Base-by-base conservation (phyloP, 2,113 vertebrate species). In the Tenrec ecaudatus region DNA sequence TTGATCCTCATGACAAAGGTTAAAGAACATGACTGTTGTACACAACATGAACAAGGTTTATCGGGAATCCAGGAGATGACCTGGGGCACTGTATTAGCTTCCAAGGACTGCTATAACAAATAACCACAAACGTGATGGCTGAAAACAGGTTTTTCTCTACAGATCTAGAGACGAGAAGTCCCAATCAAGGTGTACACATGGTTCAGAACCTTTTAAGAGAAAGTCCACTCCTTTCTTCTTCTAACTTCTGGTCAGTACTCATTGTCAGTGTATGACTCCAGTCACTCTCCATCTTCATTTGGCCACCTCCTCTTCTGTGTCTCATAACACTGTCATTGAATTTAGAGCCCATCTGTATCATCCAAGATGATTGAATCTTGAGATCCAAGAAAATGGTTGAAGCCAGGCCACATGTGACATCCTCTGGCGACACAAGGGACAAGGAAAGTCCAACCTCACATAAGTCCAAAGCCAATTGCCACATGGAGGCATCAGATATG, bases 71-170 rank as follows among this genome's bases (percentile, higher is more conserved):
- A 81, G 40, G 27, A 78, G n/a, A 68, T 90, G 60, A 76, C 0
- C 62, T 47, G 47, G 76, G 40, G 23, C 25, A 60, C 20, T 84
- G 9, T 58, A 57, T n/a, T 64, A 36, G 19, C 40, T 69, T 36
- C 73, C 47, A 71, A 78, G 12, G 25, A n/a, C 22, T 82, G 38
- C 73, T 79, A 7, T n/a, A 77, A 94, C 58, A 82, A 90, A 83
- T 68, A 36, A 64, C 16, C 25, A 84, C 9, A 90, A 80, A 77
- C 38, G n/a, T 81, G 88, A 43, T 57, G 17, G 33, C 19, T 85
- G 33, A 77, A 84, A 90, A 58, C 9, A 36, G 27, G 84, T 40
- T 38, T 10, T 82, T 82, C 64, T 88, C 60, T 43, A 79, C n/a
- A 76, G 33, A 80, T 75, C 29, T 80, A 11, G 27, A 64, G 16